These are phyloP conservation scores for Thymallus thymallus DNA, from an alignment of 2,113 vertebrate genomes.

Conservation along the genomic window DNA sequence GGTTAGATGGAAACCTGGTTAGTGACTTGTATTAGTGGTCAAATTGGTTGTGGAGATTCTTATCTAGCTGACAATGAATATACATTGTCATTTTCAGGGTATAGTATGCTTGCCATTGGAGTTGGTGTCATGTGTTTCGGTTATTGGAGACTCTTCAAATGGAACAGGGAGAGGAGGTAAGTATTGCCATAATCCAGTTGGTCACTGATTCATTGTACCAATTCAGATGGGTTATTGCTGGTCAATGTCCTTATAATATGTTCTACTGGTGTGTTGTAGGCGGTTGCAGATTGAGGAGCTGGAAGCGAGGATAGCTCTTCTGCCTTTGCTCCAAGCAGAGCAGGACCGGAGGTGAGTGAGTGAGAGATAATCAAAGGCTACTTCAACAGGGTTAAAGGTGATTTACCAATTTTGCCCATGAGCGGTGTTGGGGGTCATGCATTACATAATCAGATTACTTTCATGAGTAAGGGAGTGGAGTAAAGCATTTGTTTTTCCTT, in stretches of 20 bases:
- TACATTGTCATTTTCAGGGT: conserved; percentile 67
- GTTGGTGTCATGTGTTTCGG: conserved; percentile 80
- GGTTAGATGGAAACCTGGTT: too few species aligned
- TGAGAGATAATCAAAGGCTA: too few species aligned
- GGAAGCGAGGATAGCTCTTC: conserved; percentile 82
- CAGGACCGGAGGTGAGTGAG: conserved; percentile 78
- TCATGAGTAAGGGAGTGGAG: too few species aligned
- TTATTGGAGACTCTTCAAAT: conserved; percentile 80
- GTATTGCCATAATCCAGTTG: not conserved
- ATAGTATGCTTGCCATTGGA: conserved; percentile 83
- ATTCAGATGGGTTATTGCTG: not conserved
- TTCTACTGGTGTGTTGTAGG: conserved; percentile 57
- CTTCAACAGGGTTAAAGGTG: too few species aligned
- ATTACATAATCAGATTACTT: too few species aligned
- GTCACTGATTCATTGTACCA: not conserved
- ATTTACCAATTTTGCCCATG: too few species aligned
- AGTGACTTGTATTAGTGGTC: too few species aligned
- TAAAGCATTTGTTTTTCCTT: too few species aligned
- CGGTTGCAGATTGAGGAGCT: conserved; percentile 86
- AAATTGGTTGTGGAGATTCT: not conserved
- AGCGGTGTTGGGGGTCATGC: too few species aligned
- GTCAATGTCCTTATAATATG: not conserved
- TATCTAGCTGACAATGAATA: not conserved
- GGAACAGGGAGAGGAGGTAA: conserved; percentile 89
- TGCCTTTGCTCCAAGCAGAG: conserved; percentile 88